These are phyloP conservation scores for Lontra canadensis DNA, from an alignment of 2,113 vertebrate genomes.

Conservation along the genomic window DNA sequence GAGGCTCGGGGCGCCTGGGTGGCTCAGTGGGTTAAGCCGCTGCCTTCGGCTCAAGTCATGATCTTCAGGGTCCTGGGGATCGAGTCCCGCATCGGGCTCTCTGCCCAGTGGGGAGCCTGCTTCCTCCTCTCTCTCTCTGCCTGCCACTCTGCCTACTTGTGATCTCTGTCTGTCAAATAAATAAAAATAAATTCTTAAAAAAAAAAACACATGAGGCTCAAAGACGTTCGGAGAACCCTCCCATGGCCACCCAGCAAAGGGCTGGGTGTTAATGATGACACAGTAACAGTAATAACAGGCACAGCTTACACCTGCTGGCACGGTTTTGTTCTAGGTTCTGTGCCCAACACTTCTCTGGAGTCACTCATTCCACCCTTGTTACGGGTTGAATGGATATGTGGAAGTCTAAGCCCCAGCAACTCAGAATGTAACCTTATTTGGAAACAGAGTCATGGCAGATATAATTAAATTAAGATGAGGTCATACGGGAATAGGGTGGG, in stretches of 20 bases:
- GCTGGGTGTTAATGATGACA: background rate
- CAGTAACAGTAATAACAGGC: accelerated
- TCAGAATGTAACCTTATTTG: background rate
- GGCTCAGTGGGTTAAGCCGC: no score
- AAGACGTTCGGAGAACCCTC: background rate
- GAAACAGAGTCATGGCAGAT: background rate
- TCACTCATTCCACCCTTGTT: background rate
- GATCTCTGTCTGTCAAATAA: no score
- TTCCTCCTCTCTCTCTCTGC: no score
- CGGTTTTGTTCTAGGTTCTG: background rate
- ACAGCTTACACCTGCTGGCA: accelerated
- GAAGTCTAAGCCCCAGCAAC: background rate
- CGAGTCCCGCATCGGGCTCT: no score
- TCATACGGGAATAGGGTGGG: background rate
- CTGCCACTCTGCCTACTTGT: no score
- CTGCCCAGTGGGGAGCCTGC: no score
- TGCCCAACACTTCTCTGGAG: accelerated
- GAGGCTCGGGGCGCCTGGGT: no score
- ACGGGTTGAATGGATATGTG: background rate
- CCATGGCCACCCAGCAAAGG: background rate
- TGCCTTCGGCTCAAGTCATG: no score
- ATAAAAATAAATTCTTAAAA: no score
- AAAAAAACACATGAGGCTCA: background rate
- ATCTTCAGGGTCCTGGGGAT: no score
- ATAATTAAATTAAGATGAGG: background rate